Base-by-base conservation (phyloP, 2,888 invertebrate genomes). In the Meteorus colon region DNA sequence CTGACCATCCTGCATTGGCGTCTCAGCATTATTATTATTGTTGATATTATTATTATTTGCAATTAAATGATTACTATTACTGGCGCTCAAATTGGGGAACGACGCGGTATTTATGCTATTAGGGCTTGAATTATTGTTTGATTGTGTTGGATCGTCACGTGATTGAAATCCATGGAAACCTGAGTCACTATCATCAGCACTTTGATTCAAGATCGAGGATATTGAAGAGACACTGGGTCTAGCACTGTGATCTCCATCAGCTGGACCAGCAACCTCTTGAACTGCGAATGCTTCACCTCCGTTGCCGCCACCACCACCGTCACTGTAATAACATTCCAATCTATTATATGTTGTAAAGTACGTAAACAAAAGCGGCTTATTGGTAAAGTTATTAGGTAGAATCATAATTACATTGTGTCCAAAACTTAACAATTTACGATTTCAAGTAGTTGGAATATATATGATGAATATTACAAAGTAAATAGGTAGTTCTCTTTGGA, bases 131-230 rank as follows among this genome's bases (percentile, higher is more conserved):
- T 88, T 87, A 79, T 88, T 88, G n/a, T 88, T 87, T 3, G 87
- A 86, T 81, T 88, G 86, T 71, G 86, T 88, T 2, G 87, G 88
- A 27, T 88, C 88, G 73, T 88, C 87, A 16, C 87, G 83, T 4
- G 88, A 87, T 76, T 87, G 88, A 68, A 89, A 88, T 12, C 89
- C 90, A 74, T 90, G 89, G 80, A 90, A 90, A 10, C 90, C 90
- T 0, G 89, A 89, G 79, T 90, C 90, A 76, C 90, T 90, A 80
- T 90, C 90, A 79, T 90, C 90, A 16, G 88, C 88, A 73, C 88
- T 90, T 75, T 88, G 86, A 77, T 89, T 89, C 71, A 88, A 81
- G 62, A 87, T 86, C 65, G 89, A 89, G 0, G 89, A 88, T 65
- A 89, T 87, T 66, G 89, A 89, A 0, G 90, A 89, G 3, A 89